Evolutionary conservation across 2,888 invertebrate species (phyloP).

Genomic region (Serrognathus titanus): DNA sequence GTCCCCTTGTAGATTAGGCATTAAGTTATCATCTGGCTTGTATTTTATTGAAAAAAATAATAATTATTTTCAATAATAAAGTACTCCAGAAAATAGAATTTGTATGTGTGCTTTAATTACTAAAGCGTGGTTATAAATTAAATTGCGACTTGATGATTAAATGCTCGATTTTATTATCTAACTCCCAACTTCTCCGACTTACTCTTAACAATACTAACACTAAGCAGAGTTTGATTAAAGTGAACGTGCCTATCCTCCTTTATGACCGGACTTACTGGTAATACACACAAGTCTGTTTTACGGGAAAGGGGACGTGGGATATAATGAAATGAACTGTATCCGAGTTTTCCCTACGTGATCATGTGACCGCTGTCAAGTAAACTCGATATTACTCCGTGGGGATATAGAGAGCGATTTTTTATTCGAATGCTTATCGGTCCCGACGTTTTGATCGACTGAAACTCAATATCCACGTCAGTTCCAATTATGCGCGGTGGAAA

Average conservation of each 20-base stretch:
- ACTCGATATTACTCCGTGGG: constrained; percentile 31
- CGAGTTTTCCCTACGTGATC: neutral
- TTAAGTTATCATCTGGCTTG: too few species aligned
- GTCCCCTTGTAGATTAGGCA: too few species aligned
- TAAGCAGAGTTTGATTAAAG: neutral
- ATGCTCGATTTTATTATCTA: too few species aligned
- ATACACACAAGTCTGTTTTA: neutral
- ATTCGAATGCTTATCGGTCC: constrained; percentile 40
- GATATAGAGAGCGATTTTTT: constrained; percentile 34
- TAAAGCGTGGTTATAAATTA: too few species aligned
- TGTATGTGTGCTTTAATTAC: too few species aligned
- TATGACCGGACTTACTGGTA: neutral
- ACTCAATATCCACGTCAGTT: constrained; percentile 36
- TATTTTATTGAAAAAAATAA: too few species aligned
- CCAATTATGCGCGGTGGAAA: constrained; percentile 26
- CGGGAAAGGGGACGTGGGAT: neutral
- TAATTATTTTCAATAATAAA: too few species aligned
- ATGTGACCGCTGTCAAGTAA: constrained; percentile 11
- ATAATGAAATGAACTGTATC: neutral
- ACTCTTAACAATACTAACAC: neutral
- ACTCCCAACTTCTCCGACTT: too few species aligned
- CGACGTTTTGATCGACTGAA: constrained; percentile 41
- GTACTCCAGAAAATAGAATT: too few species aligned
- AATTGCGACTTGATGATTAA: too few species aligned
- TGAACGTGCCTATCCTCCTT: neutral